phyloP scores from a whole-genome alignment of 2,113 vertebrate genomes.

The Phodopus roborovskii region DNA sequence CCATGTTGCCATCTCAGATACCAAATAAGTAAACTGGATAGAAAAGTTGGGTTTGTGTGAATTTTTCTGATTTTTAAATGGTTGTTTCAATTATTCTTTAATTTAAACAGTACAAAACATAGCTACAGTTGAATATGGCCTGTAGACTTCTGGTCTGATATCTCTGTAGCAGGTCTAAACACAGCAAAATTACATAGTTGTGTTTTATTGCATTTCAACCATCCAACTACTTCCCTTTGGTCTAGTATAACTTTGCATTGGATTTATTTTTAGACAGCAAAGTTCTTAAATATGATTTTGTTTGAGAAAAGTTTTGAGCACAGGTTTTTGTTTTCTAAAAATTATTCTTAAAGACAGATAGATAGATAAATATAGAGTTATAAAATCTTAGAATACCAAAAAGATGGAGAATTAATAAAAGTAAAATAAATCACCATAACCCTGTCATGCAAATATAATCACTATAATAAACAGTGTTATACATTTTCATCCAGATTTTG shows the following conservation, averaged over 20 bases:
- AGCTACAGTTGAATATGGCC: background rate
- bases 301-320: background rate
- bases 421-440: background rate
- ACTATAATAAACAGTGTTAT: background rate
- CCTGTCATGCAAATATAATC: background rate
- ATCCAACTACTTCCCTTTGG: background rate
- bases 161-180: background rate
- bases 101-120: background rate
- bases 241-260: background rate
- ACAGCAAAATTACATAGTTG: background rate
- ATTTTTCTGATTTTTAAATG: background rate
- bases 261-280: background rate
- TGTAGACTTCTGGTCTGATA: no score
- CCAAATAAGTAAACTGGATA: background rate
- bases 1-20: background rate
- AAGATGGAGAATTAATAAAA: background rate
- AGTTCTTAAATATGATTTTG: background rate
- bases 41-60: background rate
- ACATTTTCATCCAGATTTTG: conserved; percentile 7
- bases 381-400: background rate
- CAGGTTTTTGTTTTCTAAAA: background rate
- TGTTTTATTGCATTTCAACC: background rate
- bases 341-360: background rate
- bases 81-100: background rate
- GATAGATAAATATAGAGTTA: no score